Evolutionary conservation across 2,113 vertebrate species (phyloP).

Genomic region (Oriolus oriolus): DNA sequence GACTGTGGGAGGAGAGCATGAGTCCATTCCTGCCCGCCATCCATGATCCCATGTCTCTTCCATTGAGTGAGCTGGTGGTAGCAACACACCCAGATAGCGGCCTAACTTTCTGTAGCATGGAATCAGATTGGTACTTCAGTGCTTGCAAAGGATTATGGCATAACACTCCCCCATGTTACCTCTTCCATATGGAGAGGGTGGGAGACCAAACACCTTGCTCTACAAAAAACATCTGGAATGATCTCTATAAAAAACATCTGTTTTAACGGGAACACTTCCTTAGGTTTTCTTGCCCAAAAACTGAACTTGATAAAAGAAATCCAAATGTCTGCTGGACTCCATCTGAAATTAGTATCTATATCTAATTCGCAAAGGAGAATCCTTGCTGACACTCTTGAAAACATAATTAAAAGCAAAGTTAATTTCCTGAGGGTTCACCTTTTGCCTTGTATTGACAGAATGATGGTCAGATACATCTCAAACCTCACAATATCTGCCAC

Average conservation of each 20-base stretch:
- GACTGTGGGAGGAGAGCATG: neutral
- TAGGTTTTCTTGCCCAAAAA: neutral
- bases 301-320: neutral
- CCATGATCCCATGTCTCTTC: neutral
- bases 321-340: neutral
- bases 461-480: neutral
- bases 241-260: neutral
- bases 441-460: neutral
- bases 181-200: neutral
- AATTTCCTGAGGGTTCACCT: neutral
- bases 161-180: neutral
- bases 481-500: neutral
- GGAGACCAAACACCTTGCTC: neutral
- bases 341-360: neutral
- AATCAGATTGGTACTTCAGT: neutral
- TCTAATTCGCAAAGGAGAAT: neutral
- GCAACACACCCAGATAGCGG: neutral
- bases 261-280: neutral
- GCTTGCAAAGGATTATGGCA: neutral
- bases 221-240: neutral
- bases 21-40: neutral
- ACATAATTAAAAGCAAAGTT: neutral
- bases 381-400: neutral
- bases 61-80: neutral
- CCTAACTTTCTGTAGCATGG: neutral